These are phyloP conservation scores for Oriolus oriolus DNA, from an alignment of 2,113 vertebrate genomes.

Conservation along the genomic window DNA sequence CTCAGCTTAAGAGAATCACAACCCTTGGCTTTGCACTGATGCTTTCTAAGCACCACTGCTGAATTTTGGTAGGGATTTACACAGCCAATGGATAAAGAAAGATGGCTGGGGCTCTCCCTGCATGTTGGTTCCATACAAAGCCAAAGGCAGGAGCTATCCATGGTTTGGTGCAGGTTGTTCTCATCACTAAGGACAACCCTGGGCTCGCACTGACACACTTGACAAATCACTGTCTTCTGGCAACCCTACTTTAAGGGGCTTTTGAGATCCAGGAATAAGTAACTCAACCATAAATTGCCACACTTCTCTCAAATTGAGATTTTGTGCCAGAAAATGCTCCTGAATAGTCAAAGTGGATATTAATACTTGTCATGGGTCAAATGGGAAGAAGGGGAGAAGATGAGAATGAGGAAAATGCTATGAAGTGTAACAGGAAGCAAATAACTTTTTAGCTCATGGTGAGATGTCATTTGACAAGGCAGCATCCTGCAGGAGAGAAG, in stretches of 20 bases:
- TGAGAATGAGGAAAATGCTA: not conserved
- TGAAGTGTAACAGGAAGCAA: not conserved
- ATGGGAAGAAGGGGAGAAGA: not conserved
- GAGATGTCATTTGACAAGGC: not conserved
- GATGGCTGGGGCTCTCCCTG: not conserved
- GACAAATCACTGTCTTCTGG: not conserved
- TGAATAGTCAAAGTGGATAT: not conserved
- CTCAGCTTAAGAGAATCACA: not conserved
- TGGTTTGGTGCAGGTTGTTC: not conserved
- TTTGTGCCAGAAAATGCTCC: not conserved
- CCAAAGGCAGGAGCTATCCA: not conserved
- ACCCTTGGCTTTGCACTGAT: not conserved
- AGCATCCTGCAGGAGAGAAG: not conserved
- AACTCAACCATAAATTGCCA: not conserved
- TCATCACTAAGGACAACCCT: not conserved
- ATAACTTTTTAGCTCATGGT: not conserved
- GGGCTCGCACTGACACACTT: not conserved
- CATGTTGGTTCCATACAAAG: not conserved
- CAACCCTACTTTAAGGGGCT: not conserved
- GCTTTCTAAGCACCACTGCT: not conserved
- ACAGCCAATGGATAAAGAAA: not conserved
- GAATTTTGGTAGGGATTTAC: not conserved
- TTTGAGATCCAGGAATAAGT: conserved; percentile 12
- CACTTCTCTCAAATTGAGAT: not conserved
- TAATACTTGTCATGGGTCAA: not conserved